A percentile compares a stretch with the other conserved stretches of the same genome.
These are phyloP conservation scores for Bombus terrestris DNA, from an alignment of 1,140 invertebrate genomes.

Conservation along the genomic window DNA sequence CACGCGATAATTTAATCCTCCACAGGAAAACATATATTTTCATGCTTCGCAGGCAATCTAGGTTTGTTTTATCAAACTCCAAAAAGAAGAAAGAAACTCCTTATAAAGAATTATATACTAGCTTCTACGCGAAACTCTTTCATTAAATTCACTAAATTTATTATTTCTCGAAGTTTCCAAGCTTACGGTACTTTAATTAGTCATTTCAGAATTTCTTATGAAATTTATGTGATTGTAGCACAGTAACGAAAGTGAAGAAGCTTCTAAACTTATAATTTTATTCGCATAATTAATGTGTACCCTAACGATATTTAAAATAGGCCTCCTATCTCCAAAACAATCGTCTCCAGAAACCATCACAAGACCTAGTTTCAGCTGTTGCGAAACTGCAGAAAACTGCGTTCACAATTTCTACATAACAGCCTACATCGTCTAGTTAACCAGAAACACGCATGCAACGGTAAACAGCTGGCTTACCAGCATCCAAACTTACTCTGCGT, in stretches of 20 bases:
- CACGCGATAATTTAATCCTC: background rate
- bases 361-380: background rate
- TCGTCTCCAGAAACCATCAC: background rate
- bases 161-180: background rate
- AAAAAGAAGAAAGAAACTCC: background rate
- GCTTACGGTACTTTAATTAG: background rate
- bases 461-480: slow-evolving; percentile 34
- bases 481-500: slow-evolving; percentile 18
- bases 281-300: background rate
- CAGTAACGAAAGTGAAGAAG: no score
- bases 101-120: no score
- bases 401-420: background rate
- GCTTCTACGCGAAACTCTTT: no score
- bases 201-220: background rate
- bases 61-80: background rate
- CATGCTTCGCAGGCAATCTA: background rate
- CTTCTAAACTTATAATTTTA: no score
- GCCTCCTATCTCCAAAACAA: background rate
- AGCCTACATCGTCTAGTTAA: background rate
- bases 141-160: no score
- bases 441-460: slow-evolving; percentile 7
- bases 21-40: background rate
- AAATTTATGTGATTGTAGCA: background rate
- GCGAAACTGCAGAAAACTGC: background rate
- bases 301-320: no score